Percentiles rank a stretch among this genome's conserved stretches.
Conservation (phyloP, 2,888 invertebrate species). For the Rapana venosa region DNA sequence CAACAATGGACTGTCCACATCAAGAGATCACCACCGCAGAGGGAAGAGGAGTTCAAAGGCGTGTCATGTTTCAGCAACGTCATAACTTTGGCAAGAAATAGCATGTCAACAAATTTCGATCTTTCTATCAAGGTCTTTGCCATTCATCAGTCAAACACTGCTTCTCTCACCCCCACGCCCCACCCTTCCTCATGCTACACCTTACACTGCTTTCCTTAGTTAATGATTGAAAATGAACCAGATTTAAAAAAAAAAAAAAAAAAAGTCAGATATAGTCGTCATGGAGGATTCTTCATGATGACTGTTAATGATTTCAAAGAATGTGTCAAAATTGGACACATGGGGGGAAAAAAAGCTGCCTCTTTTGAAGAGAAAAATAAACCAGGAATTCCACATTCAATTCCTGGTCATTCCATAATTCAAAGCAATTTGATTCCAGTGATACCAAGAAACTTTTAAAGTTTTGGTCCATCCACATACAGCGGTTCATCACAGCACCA, state of each 20-base stretch:
- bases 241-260: neutral
- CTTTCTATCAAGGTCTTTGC: neutral
- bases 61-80: no score
- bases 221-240: neutral
- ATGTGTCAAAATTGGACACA: neutral
- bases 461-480: neutral
- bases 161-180: neutral
- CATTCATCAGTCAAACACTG: neutral
- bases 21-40: neutral
- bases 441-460: neutral
- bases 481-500: neutral
- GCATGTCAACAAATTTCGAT: neutral
- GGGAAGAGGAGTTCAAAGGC: no score
- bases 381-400: neutral
- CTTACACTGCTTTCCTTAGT: no score
- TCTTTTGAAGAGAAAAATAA: constrained; percentile 10
- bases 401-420: neutral
- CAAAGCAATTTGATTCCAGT: neutral
- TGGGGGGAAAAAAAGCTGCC: neutral
- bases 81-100: neutral
- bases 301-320: neutral
- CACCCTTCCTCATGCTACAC: no score
- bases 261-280: neutral
- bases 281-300: neutral
- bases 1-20: neutral